Conservation (phyloP, 2,888 invertebrate species). For the Gortyna flavago region DNA sequence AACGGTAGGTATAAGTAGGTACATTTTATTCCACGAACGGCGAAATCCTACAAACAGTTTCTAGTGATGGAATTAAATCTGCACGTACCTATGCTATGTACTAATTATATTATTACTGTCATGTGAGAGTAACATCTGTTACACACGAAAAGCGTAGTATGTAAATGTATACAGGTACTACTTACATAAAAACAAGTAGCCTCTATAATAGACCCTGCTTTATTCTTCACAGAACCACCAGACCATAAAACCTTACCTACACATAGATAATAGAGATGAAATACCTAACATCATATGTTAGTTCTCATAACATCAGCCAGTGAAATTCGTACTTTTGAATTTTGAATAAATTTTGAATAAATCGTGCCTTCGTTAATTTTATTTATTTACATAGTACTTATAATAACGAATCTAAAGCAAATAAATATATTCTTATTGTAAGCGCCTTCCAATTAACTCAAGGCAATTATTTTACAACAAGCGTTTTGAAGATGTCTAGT, state of each 20-base stretch:
- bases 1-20: neutral
- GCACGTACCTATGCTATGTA: neutral
- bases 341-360: no score
- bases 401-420: neutral
- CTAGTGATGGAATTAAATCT: neutral
- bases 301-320: no score
- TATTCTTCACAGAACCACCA: neutral
- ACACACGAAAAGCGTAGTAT: neutral
- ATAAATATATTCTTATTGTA: no score
- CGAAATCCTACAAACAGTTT: no score
- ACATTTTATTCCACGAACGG: neutral
- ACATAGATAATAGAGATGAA: neutral
- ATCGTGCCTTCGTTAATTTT: no score
- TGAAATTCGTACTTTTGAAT: no score
- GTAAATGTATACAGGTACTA: neutral
- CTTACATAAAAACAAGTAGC: neutral
- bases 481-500: neutral
- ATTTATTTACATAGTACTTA: no score
- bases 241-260: neutral
- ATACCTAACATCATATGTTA: no score
- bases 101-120: neutral
- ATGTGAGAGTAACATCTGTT: neutral
- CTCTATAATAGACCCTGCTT: neutral
- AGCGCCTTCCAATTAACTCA: neutral
- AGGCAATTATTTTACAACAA: slow-evolving; percentile 13